phyloP scores from a whole-genome alignment of 2,888 invertebrate species.

The Halictus quadricinctus region DNA sequence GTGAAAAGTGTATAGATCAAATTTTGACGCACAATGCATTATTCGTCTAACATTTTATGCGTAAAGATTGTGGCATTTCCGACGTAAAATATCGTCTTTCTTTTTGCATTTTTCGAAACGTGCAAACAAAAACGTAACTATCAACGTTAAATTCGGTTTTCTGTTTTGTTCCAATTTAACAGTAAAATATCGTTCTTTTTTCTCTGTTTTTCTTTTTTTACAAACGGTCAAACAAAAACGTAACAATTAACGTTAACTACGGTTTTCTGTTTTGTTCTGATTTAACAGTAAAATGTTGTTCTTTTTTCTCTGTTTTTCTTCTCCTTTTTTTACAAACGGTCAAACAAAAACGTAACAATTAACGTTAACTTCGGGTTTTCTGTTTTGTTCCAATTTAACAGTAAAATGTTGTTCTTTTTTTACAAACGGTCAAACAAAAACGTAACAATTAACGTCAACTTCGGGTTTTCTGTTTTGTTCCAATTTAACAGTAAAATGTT shows the following conservation, averaged over 20 bases:
- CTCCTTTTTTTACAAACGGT: neutral
- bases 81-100: slow-evolving; percentile 27
- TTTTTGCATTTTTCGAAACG: neutral
- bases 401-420: neutral
- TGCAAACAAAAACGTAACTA: slow-evolving; percentile 47
- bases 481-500: too few species aligned
- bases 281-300: slow-evolving; percentile 13
- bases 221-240: slow-evolving; percentile 38
- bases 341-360: slow-evolving; percentile 48
- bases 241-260: slow-evolving; percentile 39
- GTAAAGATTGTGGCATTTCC: slow-evolving; percentile 21
- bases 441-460: neutral
- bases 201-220: neutral
- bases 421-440: neutral
- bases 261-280: neutral
- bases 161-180: neutral
- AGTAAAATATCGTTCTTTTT: slow-evolving; percentile 2
- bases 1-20: slow-evolving; percentile 12
- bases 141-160: slow-evolving; percentile 22
- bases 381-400: neutral
- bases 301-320: neutral
- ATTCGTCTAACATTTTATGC: neutral
- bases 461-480: too few species aligned
- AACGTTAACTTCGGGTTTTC: slow-evolving; percentile 17
- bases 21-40: slow-evolving; percentile 35